These are phyloP conservation scores for Diabrotica balteata DNA, from an alignment of 2,888 invertebrate genomes.

Conservation along the genomic window DNA sequence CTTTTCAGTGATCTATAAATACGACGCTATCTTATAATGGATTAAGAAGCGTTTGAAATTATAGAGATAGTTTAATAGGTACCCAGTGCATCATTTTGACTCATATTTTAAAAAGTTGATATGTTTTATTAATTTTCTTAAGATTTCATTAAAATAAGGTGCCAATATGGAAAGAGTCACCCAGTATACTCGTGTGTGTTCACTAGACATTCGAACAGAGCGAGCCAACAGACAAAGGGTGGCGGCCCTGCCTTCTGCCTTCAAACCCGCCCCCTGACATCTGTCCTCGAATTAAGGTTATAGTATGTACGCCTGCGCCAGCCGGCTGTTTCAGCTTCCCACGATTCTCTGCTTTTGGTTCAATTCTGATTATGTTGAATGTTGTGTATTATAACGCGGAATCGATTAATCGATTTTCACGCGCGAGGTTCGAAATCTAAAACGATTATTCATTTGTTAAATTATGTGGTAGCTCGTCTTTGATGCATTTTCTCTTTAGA, in stretches of 20 bases:
- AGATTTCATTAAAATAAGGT: background rate
- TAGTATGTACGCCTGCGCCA: slow-evolving; percentile 13
- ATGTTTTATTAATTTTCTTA: background rate
- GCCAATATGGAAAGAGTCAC: background rate
- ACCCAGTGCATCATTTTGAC: too few species aligned
- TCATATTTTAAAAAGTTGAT: too few species aligned
- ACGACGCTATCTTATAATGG: too few species aligned
- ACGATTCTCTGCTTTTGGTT: slow-evolving; percentile 5
- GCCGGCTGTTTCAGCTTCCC: slow-evolving; percentile 8
- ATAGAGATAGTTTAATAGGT: too few species aligned
- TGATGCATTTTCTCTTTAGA: too few species aligned
- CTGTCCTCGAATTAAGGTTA: slow-evolving; percentile 31
- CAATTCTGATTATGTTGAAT: slow-evolving; percentile 5
- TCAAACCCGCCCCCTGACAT: slow-evolving; percentile 28
- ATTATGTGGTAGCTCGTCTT: background rate
- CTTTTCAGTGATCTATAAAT: too few species aligned
- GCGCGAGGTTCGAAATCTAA: background rate
- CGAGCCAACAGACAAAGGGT: slow-evolving; percentile 16
- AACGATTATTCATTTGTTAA: slow-evolving; percentile 2
- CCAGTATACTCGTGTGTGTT: slow-evolving; percentile 1
- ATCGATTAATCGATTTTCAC: slow-evolving; percentile 14
- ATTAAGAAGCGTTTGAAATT: too few species aligned
- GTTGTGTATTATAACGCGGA: background rate
- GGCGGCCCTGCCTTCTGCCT: slow-evolving; percentile 23
- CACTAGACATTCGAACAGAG: slow-evolving; percentile 2